Evolutionary conservation across 2,888 invertebrate species (phyloP), one percentile per base, ranked within the genome.

Genomic region (Drosophila robusta): DNA sequence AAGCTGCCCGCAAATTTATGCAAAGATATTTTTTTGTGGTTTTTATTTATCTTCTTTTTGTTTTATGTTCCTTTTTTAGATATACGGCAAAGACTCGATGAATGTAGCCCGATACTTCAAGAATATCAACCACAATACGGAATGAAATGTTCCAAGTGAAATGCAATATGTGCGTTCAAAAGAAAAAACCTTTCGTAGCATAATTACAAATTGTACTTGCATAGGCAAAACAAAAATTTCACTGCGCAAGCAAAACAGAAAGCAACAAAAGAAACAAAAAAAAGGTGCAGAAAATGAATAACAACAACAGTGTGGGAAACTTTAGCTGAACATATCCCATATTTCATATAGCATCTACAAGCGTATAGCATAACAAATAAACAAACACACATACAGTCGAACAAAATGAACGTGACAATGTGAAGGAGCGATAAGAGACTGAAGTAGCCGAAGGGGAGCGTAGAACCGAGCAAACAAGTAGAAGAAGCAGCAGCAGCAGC

Each of bases 1-100:
- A 72, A 81, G 81, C 70, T 65, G 81, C 56, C 60, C 56, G 58
- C 57, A 87, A 83, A 87, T 83, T 87, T 83, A 83, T 83, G 86
- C 83, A 77, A 44, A 70, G 56, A 70, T 77, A 72, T 72, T 77
- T 67, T 54, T 22, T 41, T 16, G 22, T 2, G 16, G 29, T 24
- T 39, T 12, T 12, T n/a, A n/a, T n/a, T n/a, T n/a, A n/a, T n/a
- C n/a, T 11, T 34, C 0, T 29, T 29, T 29, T 2, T 38, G 38
- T 55, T 45, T 50, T 36, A 39, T 22, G 14, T 3, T 41, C 32
- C 12, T 26, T 22, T 39, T 41, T 18, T 50, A 32, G 44, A 18
- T 24, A 1, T 34, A 47, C 9, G 26, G 49, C 38, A 26, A 41
- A 24, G 12, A 55, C 50, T 63, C 44, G 44, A 63, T 49, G 62